Evolutionary conservation across 2,888 invertebrate genomes (phyloP).

Genomic region (Macrosoma leucophasiata): DNA sequence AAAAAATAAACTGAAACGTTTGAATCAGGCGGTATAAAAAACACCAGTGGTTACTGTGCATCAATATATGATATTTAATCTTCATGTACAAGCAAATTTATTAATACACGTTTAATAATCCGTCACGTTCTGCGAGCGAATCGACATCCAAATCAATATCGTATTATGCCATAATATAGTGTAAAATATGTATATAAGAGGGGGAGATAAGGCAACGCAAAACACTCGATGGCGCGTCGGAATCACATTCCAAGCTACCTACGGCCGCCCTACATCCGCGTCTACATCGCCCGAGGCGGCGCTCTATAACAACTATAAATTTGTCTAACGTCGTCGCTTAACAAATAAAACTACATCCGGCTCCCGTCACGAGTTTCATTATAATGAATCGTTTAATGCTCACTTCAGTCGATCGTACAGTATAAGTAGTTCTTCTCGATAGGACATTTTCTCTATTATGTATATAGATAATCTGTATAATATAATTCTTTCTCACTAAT

Average conservation of each 20-base stretch:
- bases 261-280: conserved; percentile 39
- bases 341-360: conserved; percentile 42
- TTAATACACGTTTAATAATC: conserved; percentile 73
- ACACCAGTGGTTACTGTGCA: conserved; percentile 78
- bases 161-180: conserved; percentile 75
- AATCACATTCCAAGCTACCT: conserved; percentile 68
- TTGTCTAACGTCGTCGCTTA: conserved; percentile 34
- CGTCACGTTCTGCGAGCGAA: conserved; percentile 50
- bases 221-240: conserved; percentile 51
- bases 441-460: conserved; percentile 71
- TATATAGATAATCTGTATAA: conserved; percentile 75
- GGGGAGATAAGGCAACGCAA: conserved; percentile 54
- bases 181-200: conserved; percentile 60
- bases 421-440: conserved; percentile 64
- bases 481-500: conserved; percentile 74
- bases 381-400: conserved; percentile 60
- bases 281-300: conserved; percentile 35
- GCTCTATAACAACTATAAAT: conserved; percentile 40
- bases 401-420: conserved; percentile 67
- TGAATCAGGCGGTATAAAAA: conserved; percentile 70
- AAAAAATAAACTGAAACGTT: conserved; percentile 45
- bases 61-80: conserved; percentile 85
- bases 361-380: conserved; percentile 56
- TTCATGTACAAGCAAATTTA: conserved; percentile 85
- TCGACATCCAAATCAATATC: conserved; percentile 57